These are phyloP conservation scores for Lepidostoma basale DNA, from an alignment of 1,140 invertebrate genomes.

Conservation along the genomic window DNA sequence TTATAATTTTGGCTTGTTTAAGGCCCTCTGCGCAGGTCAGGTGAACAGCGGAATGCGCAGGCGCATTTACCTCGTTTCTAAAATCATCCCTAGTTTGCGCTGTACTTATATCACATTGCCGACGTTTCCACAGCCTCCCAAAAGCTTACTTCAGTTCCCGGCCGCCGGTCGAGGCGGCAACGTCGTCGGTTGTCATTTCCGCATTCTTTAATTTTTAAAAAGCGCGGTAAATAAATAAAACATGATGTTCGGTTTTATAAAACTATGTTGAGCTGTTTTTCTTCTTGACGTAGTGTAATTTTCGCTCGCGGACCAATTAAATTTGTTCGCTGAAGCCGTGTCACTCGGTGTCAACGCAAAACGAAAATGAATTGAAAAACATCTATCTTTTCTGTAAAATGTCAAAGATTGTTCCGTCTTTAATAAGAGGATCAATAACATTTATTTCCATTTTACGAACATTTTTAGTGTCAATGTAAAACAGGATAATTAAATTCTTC, in stretches of 20 bases:
- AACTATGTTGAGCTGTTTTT: constrained; percentile 1
- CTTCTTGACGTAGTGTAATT: no score
- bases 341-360: neutral
- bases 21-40: constrained; percentile 37
- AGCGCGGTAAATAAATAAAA: constrained; percentile 40
- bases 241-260: constrained; percentile 16
- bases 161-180: constrained; percentile 34
- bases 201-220: constrained; percentile 8
- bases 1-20: constrained; percentile 25
- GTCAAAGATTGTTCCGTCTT: constrained; percentile 32
- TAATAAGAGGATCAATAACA: constrained; percentile 25
- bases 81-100: constrained; percentile 29
- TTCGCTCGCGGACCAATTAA: no score
- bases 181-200: neutral
- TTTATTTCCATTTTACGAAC: neutral
- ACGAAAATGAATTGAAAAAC: neutral
- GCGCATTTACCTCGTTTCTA: constrained; percentile 36
- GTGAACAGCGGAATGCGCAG: constrained; percentile 23
- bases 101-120: constrained; percentile 32
- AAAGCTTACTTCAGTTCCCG: constrained; percentile 37
- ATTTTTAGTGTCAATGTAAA: constrained; percentile 15
- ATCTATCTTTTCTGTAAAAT: constrained; percentile 16
- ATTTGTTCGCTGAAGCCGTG: no score
- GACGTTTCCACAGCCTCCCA: constrained; percentile 37
- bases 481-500: constrained; percentile 7